Conservation (phyloP, 2,113 vertebrate genomes). For the Antennarius striatus region DNA sequence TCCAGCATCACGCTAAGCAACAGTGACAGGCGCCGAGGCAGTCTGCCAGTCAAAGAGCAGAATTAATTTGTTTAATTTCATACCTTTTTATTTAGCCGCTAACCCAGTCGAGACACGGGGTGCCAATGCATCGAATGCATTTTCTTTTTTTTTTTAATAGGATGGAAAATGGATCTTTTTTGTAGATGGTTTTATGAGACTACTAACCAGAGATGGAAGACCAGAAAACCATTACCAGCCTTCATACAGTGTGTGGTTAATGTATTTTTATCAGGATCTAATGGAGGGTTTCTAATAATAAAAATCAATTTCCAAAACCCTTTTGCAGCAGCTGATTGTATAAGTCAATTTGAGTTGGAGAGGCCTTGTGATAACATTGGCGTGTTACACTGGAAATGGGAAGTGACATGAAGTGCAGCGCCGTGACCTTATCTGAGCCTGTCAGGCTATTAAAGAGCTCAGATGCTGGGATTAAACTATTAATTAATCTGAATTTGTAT, state of each 20-base stretch:
- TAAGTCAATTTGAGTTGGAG: conserved; percentile 51
- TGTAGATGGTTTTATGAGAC: conserved; percentile 14
- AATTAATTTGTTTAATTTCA: conserved; percentile 81
- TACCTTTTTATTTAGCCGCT: conserved; percentile 67
- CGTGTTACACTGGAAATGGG: conserved; percentile 61
- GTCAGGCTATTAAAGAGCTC: conserved; percentile 40
- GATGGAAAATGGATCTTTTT: conserved; percentile 9
- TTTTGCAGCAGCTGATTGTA: conserved; percentile 62
- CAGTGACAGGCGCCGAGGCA: conserved; percentile 48
- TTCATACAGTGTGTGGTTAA: conserved; percentile 48
- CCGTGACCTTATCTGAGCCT: conserved; percentile 45
- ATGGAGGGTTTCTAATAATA: conserved; percentile 74
- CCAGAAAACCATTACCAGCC: conserved; percentile 48
- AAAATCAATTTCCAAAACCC: conserved; percentile 67
- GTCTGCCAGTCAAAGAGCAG: conserved; percentile 63
- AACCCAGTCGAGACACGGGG: conserved; percentile 27
- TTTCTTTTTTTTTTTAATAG: neutral
- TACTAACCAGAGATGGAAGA: neutral
- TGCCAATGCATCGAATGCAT: conserved; percentile 60
- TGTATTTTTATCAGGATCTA: conserved; percentile 71
- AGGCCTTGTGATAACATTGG: conserved; percentile 59
- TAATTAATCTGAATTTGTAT: conserved; percentile 42
- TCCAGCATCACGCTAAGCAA: conserved; percentile 45
- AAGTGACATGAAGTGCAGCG: conserved; percentile 63
- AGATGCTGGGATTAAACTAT: conserved; percentile 50